phyloP scores from a whole-genome alignment of 2,113 vertebrate species.

The Ursus arctos region DNA sequence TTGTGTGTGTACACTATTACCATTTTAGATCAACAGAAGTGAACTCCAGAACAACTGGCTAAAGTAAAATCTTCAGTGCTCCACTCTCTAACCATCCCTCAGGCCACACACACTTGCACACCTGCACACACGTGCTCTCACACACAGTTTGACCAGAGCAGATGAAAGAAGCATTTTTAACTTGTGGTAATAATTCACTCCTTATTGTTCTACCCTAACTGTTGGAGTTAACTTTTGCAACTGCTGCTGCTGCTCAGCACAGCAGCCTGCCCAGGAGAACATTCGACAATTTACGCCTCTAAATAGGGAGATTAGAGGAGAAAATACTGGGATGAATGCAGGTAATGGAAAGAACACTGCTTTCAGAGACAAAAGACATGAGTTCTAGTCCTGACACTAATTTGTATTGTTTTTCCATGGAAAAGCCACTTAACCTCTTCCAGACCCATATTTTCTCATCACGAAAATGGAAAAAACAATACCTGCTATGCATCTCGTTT shows the following conservation, averaged over 20 bases:
- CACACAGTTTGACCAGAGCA: neutral
- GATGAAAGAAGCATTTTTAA: neutral
- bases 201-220: neutral
- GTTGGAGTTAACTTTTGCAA: neutral
- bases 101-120: neutral
- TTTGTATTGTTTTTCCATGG: neutral
- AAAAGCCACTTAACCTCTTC: neutral
- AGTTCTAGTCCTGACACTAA: neutral
- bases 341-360: neutral
- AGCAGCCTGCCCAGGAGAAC: neutral
- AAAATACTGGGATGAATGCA: neutral
- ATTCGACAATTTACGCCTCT: neutral
- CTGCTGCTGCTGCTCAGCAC: neutral
- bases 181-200: neutral
- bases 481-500: neutral
- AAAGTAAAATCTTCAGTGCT: neutral
- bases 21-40: slow-evolving; percentile 7
- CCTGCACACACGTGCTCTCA: neutral
- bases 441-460: slow-evolving; percentile 43
- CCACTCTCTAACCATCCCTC: neutral
- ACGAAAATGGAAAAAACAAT: neutral
- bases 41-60: neutral
- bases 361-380: slow-evolving; percentile 28
- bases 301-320: neutral
- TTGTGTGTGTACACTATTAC: neutral